Conservation (phyloP, 2,113 vertebrate species). For the Cathartes aura region DNA sequence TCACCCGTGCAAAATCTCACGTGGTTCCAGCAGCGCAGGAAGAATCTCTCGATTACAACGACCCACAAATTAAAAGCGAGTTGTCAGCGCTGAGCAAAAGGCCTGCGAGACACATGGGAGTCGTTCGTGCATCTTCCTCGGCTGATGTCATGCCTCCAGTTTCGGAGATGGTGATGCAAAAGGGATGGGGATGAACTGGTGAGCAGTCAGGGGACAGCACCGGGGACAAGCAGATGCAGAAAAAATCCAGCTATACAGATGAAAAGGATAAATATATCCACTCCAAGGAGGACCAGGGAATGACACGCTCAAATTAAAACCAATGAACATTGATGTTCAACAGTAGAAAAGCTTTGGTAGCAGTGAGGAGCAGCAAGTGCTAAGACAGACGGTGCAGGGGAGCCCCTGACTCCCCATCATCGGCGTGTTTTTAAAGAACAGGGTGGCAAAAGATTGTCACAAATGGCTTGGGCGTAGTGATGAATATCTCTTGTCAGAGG, state of each 20-base stretch:
- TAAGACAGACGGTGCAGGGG: not conserved
- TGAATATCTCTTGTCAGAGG: not conserved
- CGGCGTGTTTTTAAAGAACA: rapidly evolving
- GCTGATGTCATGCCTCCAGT: not conserved
- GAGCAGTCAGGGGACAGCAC: not conserved
- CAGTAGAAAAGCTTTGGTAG: not conserved
- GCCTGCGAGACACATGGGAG: not conserved
- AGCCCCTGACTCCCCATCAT: rapidly evolving
- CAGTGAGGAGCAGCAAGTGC: rapidly evolving
- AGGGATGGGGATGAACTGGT: not conserved
- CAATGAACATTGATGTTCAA: rapidly evolving
- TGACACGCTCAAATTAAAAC: not conserved
- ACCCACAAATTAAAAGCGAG: not conserved
- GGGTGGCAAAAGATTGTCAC: not conserved
- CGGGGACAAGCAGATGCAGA: rapidly evolving
- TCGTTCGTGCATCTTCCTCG: rapidly evolving
- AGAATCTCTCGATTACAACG: not conserved
- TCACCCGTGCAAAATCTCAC: not conserved
- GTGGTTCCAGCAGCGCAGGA: not conserved
- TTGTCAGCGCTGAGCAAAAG: not conserved
- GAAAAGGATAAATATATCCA: not conserved
- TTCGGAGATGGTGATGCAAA: not conserved
- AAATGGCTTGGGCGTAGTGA: rapidly evolving
- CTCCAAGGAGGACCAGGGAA: not conserved
- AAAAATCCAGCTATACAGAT: not conserved